phyloP scores from a whole-genome alignment of 1,140 invertebrate genomes.

The Epicauta chinensis region DNA sequence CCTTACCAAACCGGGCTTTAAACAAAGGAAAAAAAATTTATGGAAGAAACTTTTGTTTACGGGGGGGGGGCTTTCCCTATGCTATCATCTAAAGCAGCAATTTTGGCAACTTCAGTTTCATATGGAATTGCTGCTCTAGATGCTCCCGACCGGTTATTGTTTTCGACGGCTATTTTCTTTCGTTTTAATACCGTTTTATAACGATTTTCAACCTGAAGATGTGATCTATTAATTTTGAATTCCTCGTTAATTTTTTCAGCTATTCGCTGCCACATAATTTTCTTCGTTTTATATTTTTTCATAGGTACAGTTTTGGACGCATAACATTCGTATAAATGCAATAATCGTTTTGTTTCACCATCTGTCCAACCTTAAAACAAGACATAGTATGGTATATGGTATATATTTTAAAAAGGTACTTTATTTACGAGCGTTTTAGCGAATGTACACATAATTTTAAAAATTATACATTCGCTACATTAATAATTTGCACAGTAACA shows the following conservation, averaged over 20 bases:
- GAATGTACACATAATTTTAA: too few species aligned
- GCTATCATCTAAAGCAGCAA: neutral
- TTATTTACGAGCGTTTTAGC: too few species aligned
- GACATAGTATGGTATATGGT: too few species aligned
- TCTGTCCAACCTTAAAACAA: constrained; percentile 10
- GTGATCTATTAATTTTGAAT: neutral
- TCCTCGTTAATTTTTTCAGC: neutral
- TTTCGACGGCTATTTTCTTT: constrained; percentile 2
- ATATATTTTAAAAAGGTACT: too few species aligned
- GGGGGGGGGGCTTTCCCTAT: too few species aligned
- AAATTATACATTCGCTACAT: too few species aligned
- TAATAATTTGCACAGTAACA: too few species aligned
- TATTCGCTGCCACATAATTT: constrained; percentile 11
- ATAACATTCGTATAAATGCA: constrained; percentile 4
- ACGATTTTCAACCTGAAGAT: neutral
- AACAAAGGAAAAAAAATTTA: too few species aligned
- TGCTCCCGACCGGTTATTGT: neutral
- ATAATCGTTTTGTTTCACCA: constrained; percentile 5
- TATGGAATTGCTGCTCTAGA: neutral
- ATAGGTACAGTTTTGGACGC: constrained; percentile 5
- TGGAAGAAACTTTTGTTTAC: too few species aligned
- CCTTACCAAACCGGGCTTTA: too few species aligned
- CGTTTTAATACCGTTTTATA: constrained; percentile 7
- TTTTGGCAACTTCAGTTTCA: constrained; percentile 1
- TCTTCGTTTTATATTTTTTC: constrained; percentile 18